Evolutionary conservation across 2,113 vertebrate species (phyloP).

Genomic region (Xenopus tropicalis): DNA sequence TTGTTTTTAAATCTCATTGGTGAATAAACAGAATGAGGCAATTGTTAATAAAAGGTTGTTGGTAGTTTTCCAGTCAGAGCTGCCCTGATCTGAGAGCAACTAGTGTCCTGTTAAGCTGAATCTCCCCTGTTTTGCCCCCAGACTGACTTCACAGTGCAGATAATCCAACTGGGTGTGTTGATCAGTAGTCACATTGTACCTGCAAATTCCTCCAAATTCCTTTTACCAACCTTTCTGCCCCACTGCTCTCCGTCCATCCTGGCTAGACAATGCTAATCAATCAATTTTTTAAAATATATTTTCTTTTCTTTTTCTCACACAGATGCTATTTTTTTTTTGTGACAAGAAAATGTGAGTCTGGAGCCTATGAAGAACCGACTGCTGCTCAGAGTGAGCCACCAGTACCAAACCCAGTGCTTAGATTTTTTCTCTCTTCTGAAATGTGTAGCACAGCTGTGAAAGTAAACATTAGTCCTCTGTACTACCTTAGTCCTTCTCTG

Average conservation of each 20-base stretch:
- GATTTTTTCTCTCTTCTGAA: constrained; percentile 77
- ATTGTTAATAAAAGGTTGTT: too few relatives aligned
- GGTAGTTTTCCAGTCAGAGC: too few relatives aligned
- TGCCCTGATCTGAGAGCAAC: too few relatives aligned
- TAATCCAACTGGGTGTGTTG: too few relatives aligned
- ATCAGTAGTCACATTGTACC: too few relatives aligned
- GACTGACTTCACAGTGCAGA: too few relatives aligned
- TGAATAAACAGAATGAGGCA: too few relatives aligned
- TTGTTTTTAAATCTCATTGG: too few relatives aligned
- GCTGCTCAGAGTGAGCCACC: constrained; percentile 70
- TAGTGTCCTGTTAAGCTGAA: too few relatives aligned
- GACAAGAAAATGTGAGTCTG: constrained; percentile 68
- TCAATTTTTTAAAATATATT: constrained; percentile 37
- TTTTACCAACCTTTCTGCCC: too few relatives aligned
- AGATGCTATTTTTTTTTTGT: constrained; percentile 70
- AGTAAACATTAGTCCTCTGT: constrained; percentile 87
- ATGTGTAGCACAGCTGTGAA: constrained; percentile 97
- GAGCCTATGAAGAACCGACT: constrained; percentile 67
- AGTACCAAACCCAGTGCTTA: constrained; percentile 72
- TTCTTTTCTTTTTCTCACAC: constrained; percentile 51
- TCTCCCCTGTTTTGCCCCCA: too few relatives aligned
- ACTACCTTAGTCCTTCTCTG: constrained; percentile 83
- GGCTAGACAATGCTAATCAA: not conserved
- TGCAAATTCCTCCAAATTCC: too few relatives aligned
- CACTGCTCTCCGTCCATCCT: not conserved